Percentiles rank a stretch among this genome's conserved stretches.
phyloP scores from a whole-genome alignment of 2,797 vertebrate genomes.

The Pelochelys cantorii region DNA sequence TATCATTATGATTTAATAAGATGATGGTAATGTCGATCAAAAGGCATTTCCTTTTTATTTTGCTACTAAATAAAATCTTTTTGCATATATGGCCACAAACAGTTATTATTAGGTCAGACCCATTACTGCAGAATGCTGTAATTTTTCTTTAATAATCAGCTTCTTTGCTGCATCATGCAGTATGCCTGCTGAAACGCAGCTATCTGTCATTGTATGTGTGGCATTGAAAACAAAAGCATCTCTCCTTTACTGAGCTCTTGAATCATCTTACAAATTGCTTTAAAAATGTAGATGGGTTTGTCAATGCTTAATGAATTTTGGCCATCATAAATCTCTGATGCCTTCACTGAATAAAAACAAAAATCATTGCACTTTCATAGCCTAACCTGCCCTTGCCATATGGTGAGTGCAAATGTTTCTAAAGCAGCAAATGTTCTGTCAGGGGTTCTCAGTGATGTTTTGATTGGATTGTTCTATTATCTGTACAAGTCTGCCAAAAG shows the following conservation, averaged over 20 bases:
- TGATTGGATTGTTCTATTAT: constrained; percentile 79
- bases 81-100: neutral
- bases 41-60: neutral
- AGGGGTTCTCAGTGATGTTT: constrained; percentile 73
- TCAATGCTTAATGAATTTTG: constrained; percentile 71
- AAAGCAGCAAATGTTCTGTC: constrained; percentile 80
- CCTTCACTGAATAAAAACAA: constrained; percentile 50
- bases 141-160: neutral
- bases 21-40: neutral
- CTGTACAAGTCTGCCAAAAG: constrained; percentile 76
- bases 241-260: constrained; percentile 41
- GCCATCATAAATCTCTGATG: constrained; percentile 69
- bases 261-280: constrained; percentile 50
- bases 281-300: constrained; percentile 58
- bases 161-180: constrained; percentile 11
- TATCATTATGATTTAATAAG: neutral
- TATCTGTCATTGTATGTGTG: neutral
- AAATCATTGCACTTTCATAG: constrained; percentile 70
- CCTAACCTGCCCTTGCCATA: constrained; percentile 76
- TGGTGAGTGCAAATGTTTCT: constrained; percentile 79
- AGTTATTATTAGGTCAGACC: constrained; percentile 8
- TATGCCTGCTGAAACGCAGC: constrained; percentile 8
- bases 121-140: constrained; percentile 5
- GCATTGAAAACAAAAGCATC: constrained; percentile 21
- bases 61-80: neutral